phyloP scores from a whole-genome alignment of 1,140 invertebrate genomes.

The Drosophila parabipectinata region DNA sequence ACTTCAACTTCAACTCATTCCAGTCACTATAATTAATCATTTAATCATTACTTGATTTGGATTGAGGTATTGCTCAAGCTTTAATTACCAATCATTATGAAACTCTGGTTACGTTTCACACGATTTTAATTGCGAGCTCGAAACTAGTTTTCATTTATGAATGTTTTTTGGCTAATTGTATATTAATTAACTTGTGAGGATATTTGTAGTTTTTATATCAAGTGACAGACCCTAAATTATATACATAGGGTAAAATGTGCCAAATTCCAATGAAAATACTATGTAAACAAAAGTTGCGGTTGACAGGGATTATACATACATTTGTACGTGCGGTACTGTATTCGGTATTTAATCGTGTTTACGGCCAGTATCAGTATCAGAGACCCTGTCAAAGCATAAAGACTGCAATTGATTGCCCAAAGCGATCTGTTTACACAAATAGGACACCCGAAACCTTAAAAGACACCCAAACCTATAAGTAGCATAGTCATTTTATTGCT shows the following conservation, averaged over 20 bases:
- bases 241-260: constrained; percentile 3
- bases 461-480: background rate
- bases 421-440: constrained; percentile 1
- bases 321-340: background rate
- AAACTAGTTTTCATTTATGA: constrained; percentile 17
- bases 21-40: constrained; percentile 32
- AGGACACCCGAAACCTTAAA: background rate
- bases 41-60: constrained; percentile 28
- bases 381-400: constrained; percentile 25
- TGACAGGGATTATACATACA: constrained; percentile 15
- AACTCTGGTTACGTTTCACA: constrained; percentile 34
- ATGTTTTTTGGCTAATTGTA: constrained; percentile 15
- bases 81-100: constrained; percentile 35
- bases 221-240: background rate
- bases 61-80: constrained; percentile 19
- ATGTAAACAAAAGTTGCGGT: constrained; percentile 11
- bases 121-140: constrained; percentile 20
- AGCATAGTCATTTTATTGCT: background rate
- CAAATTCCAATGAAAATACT: constrained; percentile 26
- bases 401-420: constrained; percentile 10
- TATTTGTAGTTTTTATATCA: no score
- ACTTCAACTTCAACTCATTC: background rate
- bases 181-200: background rate
- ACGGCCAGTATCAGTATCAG: constrained; percentile 12
- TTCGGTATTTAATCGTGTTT: constrained; percentile 22